These are phyloP conservation scores for Eclectus roratus DNA, from an alignment of 2,113 vertebrate genomes.

Conservation along the genomic window DNA sequence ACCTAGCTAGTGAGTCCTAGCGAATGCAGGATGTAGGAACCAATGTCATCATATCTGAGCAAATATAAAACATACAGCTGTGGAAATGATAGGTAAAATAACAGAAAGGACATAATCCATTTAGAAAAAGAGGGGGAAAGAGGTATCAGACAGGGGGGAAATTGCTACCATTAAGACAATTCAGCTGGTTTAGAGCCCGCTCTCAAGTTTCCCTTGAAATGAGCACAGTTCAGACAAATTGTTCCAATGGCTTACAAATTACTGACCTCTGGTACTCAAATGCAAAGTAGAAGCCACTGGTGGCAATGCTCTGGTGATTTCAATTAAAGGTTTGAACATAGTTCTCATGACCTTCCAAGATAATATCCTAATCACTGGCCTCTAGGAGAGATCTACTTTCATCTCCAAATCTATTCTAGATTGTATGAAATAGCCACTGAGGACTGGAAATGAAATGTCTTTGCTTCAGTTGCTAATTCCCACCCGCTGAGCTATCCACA, in stretches of 20 bases:
- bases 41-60: neutral
- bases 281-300: neutral
- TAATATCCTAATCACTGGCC: neutral
- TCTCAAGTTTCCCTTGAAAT: neutral
- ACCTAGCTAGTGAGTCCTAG: neutral
- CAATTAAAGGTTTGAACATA: neutral
- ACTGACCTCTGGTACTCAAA: neutral
- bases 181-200: neutral
- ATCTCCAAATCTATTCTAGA: neutral
- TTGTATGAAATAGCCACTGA: neutral
- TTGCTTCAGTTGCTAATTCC: neutral
- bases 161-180: neutral
- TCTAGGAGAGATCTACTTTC: neutral
- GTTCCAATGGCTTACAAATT: neutral
- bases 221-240: neutral
- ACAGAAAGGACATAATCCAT: neutral
- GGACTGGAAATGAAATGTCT: neutral
- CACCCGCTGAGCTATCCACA: neutral
- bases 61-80: neutral
- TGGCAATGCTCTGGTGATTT: neutral
- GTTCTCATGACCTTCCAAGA: neutral
- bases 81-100: neutral
- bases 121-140: neutral
- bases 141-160: neutral
- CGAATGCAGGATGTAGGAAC: neutral